phyloP scores from a whole-genome alignment of 2,888 invertebrate genomes.

The Rosalia funebris region DNA sequence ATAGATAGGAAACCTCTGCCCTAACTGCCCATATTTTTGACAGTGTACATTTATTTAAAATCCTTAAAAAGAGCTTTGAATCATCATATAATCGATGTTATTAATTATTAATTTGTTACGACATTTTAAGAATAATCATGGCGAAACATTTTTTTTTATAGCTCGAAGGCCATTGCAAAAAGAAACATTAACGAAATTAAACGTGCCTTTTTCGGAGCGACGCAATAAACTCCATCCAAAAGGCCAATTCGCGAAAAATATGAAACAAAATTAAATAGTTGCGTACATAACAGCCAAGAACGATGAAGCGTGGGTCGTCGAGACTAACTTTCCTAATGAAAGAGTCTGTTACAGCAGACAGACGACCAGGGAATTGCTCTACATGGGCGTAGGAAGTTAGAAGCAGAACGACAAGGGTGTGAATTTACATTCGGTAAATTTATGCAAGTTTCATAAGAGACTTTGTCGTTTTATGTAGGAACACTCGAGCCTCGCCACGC shows the following conservation, averaged over 20 bases:
- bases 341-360: background rate
- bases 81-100: too few species aligned
- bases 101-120: too few species aligned
- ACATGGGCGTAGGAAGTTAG: conserved; percentile 11
- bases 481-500: background rate
- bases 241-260: background rate
- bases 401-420: background rate
- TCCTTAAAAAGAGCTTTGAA: too few species aligned
- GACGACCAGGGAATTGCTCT: background rate
- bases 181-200: too few species aligned
- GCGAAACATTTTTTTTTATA: too few species aligned
- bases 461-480: background rate
- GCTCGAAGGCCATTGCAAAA: too few species aligned
- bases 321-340: conserved; percentile 9
- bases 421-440: background rate
- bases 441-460: conserved; percentile 1
- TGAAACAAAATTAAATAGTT: conserved; percentile 9
- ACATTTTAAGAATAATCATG: too few species aligned
- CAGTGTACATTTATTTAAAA: too few species aligned
- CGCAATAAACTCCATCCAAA: too few species aligned
- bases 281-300: conserved; percentile 28
- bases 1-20: too few species aligned
- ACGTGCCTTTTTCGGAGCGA: too few species aligned
- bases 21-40: too few species aligned
- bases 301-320: background rate